phyloP scores from a whole-genome alignment of 2,888 invertebrate species.

The Mythimna loreyi region DNA sequence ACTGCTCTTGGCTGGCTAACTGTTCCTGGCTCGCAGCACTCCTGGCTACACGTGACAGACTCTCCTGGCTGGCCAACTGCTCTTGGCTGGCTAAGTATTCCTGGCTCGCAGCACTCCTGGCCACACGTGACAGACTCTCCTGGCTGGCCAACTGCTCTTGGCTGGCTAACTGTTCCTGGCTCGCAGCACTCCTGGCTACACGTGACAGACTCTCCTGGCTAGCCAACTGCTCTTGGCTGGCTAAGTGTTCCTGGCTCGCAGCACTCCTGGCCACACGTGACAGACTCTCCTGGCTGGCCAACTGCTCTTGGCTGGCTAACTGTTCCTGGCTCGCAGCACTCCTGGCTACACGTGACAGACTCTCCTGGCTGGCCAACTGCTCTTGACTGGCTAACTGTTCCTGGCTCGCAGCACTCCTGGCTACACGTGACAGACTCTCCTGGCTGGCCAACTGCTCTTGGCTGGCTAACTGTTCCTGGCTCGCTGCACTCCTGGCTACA shows the following conservation, averaged over 20 bases:
- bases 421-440: not conserved
- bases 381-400: slow-evolving; percentile 1
- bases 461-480: slow-evolving; percentile 3
- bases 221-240: no score
- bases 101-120: not conserved
- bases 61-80: slow-evolving; percentile 11
- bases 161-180: slow-evolving; percentile 3
- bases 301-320: slow-evolving; percentile 1
- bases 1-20: slow-evolving; percentile 15
- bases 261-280: no score
- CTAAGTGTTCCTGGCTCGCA: slow-evolving; percentile 14
- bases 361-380: slow-evolving; percentile 10
- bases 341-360: not conserved
- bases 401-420: slow-evolving; percentile 4
- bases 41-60: not conserved
- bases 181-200: not conserved
- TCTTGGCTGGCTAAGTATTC: slow-evolving; percentile 1
- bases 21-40: not conserved
- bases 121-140: not conserved
- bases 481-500: not conserved
- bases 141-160: slow-evolving; percentile 10
- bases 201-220: not conserved
- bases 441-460: slow-evolving; percentile 11
- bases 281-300: slow-evolving; percentile 5
- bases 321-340: slow-evolving; percentile 9